Base-by-base conservation (phyloP, 2,888 invertebrate species). In the Nineta flava region DNA sequence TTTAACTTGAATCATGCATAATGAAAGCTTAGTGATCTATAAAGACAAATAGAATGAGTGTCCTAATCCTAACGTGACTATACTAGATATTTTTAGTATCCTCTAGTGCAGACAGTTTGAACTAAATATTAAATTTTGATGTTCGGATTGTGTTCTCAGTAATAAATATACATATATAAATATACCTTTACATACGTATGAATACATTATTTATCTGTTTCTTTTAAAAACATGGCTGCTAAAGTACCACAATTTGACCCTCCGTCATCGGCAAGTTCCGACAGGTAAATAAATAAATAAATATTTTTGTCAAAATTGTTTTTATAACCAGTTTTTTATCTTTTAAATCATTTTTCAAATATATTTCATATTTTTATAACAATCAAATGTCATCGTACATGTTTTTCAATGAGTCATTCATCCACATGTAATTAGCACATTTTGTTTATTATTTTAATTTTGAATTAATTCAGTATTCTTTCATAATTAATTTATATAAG, bases 211-310 rank as follows among this genome's bases (percentile, higher is more conserved):
- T 26, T 26, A 26, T 26, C 26, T 26, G 26, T 26, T 26, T 26
- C 26, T 26, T 17, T n/a, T 26, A 17, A n/a, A 46, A 58, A 57
- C 52, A 74, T 74, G 74, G 74, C 74, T 59, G 72, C 73, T 46
- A 73, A 72, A 61, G 63, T 74, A 55, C 68, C 65, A 61, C 79
- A 77, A 65, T 80, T 83, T 61, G 88, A 88, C 70, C 86, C 87
- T 57, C 87, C 87, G 59, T 90, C 90, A 65, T 90, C 90, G 53
- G 90, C 88, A 55, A 91, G 90, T 69, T 90, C 90, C 55, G 90
- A 90, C 72, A 88, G 88, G 88, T 88, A 81, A 70, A 56, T 70
- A 35, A 48, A 43, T 43, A 21, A 43, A 13, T 43, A 19, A 19
- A 45, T 26, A 15, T 17, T 38, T 38, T 38, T 38, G 2, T 6